Evolutionary conservation across 2,888 invertebrate species (phyloP), one percentile per base, ranked within the genome.

Genomic region (Lepidochrysops patricia): DNA sequence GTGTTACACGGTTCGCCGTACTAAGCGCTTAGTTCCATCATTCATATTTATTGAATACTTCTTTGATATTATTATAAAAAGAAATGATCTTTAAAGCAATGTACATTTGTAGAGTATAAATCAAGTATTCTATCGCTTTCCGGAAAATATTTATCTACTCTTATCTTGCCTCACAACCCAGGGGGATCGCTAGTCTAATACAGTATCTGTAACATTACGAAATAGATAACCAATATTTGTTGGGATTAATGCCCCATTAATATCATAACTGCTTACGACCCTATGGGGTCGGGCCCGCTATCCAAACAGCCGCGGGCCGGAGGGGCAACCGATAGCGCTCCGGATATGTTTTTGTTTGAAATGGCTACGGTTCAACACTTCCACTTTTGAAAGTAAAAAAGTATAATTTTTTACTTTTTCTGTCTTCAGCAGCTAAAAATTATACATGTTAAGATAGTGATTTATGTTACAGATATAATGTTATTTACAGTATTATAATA

Each of bases 301-400:
- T 58, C 60, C 62, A 71, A 67, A 68, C 64, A 69, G 50, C 60
- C 62, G 56, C 52, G n/a, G 68, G 71, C 67, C 65, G 66, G 68
- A 68, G 68, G 57, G 57, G 63, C 67, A 68, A 68, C 67, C 65
- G 67, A 68, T 68, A 67, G 62, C 52, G 62, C 49, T 49, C 48
- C 61, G 66, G 66, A 67, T 65, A 63, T 71, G 70, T 72, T 72
- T 69, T 72, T 71, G 68, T 71, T 71, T 69, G 66, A 64, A 66
- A 64, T 68, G 56, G 65, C 64, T 66, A 61, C 69, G 71, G 65
- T 70, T 65, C 67, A 62, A 62, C 72, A 70, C 72, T 66, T 67
- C 65, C 50, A 34, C 26, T 12, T 56, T 49, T 9, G 6, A 15
- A 34, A 15, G 27, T 15, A 34, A 56, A 27, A 7, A 49, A 26